phyloP scores from a whole-genome alignment of 2,888 invertebrate genomes.

The Morinoia aosen region DNA sequence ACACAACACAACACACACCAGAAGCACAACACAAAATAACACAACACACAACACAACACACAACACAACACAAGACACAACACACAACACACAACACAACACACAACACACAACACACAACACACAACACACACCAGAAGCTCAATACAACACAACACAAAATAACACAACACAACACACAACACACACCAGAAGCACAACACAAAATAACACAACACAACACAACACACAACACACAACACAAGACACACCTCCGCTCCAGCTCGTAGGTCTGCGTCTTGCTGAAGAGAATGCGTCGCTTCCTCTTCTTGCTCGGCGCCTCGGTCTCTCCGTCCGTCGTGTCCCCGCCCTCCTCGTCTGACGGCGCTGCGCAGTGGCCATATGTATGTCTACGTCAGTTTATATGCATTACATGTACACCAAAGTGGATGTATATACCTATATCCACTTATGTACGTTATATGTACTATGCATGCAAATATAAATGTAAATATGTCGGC shows the following conservation, averaged over 20 bases:
- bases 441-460: too few species aligned
- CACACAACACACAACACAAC: too few species aligned
- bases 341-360: not conserved
- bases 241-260: slow-evolving; percentile 80
- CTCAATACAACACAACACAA: not conserved
- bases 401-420: not conserved
- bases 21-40: too few species aligned
- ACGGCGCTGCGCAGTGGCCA: not conserved
- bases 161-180: too few species aligned
- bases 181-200: too few species aligned
- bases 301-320: slow-evolving; percentile 78
- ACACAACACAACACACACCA: too few species aligned
- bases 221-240: not conserved
- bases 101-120: not conserved
- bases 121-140: not conserved
- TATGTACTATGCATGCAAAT: too few species aligned
- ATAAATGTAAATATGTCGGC: too few species aligned
- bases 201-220: too few species aligned
- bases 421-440: not conserved
- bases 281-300: slow-evolving; percentile 94
- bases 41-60: too few species aligned
- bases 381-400: not conserved
- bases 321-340: not conserved
- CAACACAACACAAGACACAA: too few species aligned
- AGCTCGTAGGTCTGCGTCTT: slow-evolving; percentile 96